Percentiles rank a stretch among this genome's conserved stretches.
These are phyloP conservation scores for Scopus umbretta DNA, from an alignment of 2,113 vertebrate species.

Conservation along the genomic window DNA sequence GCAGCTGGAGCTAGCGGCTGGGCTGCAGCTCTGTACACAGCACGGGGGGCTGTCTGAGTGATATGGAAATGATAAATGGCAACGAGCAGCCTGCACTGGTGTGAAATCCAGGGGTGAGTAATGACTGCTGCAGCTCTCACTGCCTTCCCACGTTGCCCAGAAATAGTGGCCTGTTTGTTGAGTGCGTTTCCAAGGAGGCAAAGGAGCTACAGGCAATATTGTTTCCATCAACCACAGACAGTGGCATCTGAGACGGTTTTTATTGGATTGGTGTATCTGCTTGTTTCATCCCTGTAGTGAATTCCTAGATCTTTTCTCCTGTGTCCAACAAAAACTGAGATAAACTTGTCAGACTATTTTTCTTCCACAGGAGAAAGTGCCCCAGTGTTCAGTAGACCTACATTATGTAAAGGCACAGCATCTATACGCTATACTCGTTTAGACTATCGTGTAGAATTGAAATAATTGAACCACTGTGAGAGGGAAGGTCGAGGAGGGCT, in stretches of 20 bases:
- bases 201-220: neutral
- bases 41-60: accelerated
- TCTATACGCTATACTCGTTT: neutral
- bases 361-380: neutral
- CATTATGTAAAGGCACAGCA: neutral
- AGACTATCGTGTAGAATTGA: neutral
- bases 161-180: neutral
- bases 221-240: neutral
- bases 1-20: neutral
- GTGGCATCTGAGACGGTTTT: neutral
- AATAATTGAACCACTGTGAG: neutral
- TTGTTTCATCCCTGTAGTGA: neutral
- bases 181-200: accelerated
- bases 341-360: neutral
- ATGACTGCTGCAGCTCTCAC: neutral
- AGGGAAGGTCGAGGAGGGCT: neutral
- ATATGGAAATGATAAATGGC: neutral
- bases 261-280: neutral
- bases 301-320: neutral
- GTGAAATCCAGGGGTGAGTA: neutral
- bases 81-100: neutral
- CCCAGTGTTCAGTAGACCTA: neutral
- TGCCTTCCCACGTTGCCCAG: neutral
- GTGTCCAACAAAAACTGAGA: neutral
- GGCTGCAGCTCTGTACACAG: neutral